A percentile compares a stretch with the other conserved stretches of the same genome.
phyloP scores from a whole-genome alignment of 1,140 invertebrate species.

The Amphibalanus amphitrite region DNA sequence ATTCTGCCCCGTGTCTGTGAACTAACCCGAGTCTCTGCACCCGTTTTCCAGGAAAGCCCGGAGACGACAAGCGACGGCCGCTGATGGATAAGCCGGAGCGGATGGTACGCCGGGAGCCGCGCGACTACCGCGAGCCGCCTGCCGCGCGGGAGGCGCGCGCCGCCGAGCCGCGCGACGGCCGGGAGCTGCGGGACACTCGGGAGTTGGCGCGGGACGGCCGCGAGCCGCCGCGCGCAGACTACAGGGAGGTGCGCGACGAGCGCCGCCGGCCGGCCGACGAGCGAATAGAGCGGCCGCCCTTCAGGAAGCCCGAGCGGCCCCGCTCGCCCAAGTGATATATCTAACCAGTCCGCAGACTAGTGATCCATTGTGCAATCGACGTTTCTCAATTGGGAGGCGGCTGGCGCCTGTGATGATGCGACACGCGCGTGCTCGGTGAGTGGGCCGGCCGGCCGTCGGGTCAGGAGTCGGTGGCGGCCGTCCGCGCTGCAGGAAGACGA shows the following conservation, averaged over 20 bases:
- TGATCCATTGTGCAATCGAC: slow-evolving; percentile 1
- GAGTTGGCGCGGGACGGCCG: background rate
- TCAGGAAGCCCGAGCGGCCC: background rate
- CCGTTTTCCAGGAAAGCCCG: background rate
- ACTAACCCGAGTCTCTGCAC: background rate
- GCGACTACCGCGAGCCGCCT: background rate
- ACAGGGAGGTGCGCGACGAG: background rate
- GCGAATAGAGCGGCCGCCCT: background rate
- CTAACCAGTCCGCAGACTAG: background rate
- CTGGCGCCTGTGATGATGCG: background rate
- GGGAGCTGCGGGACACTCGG: background rate
- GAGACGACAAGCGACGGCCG: background rate
- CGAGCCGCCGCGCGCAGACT: background rate
- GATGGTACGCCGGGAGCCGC: background rate
- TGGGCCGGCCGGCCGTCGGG: too few relatives aligned
- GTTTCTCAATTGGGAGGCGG: background rate
- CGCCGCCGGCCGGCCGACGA: background rate
- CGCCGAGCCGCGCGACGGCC: background rate
- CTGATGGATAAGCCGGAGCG: background rate
- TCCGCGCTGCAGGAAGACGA: too few relatives aligned
- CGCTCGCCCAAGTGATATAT: background rate
- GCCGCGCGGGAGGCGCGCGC: background rate
- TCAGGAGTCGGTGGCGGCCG: too few relatives aligned
- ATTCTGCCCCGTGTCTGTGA: too few relatives aligned
- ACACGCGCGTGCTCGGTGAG: too few relatives aligned